phyloP scores from a whole-genome alignment of 2,113 vertebrate genomes.

The Pungitius pungitius region DNA sequence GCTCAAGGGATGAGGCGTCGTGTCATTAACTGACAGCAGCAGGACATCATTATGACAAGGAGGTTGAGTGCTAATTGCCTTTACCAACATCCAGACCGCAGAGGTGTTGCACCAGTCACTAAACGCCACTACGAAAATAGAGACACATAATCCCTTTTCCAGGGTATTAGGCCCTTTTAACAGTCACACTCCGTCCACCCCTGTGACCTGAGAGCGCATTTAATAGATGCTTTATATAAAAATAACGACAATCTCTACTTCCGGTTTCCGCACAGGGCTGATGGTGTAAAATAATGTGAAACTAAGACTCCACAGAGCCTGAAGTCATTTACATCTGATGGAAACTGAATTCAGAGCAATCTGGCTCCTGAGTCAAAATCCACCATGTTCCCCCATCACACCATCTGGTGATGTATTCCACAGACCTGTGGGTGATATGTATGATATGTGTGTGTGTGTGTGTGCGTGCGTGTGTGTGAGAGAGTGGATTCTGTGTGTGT shows the following conservation, averaged over 20 bases:
- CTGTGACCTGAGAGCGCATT: background rate
- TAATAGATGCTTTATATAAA: background rate
- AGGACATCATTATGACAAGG: background rate
- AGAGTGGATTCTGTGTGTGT: constrained; percentile 37
- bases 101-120: background rate
- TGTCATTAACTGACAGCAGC: constrained; percentile 6
- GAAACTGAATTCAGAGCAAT: constrained; percentile 20
- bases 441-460: constrained; percentile 7
- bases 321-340: constrained; percentile 1
- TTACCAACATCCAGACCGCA: background rate
- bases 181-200: background rate
- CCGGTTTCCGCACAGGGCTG: background rate
- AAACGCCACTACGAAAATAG: too few relatives aligned
- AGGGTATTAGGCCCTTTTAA: background rate
- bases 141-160: background rate
- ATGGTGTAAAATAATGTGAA: background rate
- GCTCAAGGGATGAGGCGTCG: background rate
- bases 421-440: constrained; percentile 57
- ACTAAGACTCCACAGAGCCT: background rate
- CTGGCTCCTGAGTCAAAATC: constrained; percentile 30
- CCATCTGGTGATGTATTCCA: constrained; percentile 71
- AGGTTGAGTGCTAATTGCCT: constrained; percentile 2
- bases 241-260: too few relatives aligned
- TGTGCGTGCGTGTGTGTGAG: background rate
- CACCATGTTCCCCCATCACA: constrained; percentile 45